A percentile compares a stretch with the other conserved stretches of the same genome.
phyloP scores from a whole-genome alignment of 2,888 invertebrate genomes.

The Deilephila elpenor region DNA sequence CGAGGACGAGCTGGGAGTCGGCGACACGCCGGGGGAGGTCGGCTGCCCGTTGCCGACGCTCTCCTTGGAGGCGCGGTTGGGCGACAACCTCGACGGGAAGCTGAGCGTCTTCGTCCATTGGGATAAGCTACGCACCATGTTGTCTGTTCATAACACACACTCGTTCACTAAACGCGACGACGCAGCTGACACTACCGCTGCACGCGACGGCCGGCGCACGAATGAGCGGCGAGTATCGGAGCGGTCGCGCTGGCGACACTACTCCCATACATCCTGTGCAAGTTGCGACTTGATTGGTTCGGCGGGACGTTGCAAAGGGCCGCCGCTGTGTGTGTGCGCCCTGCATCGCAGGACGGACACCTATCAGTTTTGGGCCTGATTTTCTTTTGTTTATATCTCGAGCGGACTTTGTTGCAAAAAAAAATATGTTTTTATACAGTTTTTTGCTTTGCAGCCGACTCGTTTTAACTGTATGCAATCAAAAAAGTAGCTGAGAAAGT shows the following conservation, averaged over 20 bases:
- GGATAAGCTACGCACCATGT: constrained; percentile 94
- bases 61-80: constrained; percentile 91
- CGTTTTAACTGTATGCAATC: constrained; percentile 3
- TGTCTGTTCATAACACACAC: constrained; percentile 80
- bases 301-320: constrained; percentile 48
- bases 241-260: constrained; percentile 12
- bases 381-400: constrained; percentile 70
- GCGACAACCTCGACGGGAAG: constrained; percentile 93
- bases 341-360: constrained; percentile 46
- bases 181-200: constrained; percentile 62
- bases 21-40: constrained; percentile 84
- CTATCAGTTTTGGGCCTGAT: constrained; percentile 59
- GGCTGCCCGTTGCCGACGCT: constrained; percentile 86
- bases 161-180: constrained; percentile 72
- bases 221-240: constrained; percentile 53
- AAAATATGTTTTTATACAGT: background rate
- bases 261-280: constrained; percentile 61
- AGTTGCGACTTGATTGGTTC: constrained; percentile 69
- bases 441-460: background rate
- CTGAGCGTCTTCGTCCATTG: constrained; percentile 97
- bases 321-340: constrained; percentile 47
- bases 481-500: background rate
- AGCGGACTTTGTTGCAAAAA: background rate
- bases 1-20: constrained; percentile 86
- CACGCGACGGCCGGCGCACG: constrained; percentile 65